Evolutionary conservation across 2,888 invertebrate species (phyloP).

Genomic region (Thelaira solivaga): DNA sequence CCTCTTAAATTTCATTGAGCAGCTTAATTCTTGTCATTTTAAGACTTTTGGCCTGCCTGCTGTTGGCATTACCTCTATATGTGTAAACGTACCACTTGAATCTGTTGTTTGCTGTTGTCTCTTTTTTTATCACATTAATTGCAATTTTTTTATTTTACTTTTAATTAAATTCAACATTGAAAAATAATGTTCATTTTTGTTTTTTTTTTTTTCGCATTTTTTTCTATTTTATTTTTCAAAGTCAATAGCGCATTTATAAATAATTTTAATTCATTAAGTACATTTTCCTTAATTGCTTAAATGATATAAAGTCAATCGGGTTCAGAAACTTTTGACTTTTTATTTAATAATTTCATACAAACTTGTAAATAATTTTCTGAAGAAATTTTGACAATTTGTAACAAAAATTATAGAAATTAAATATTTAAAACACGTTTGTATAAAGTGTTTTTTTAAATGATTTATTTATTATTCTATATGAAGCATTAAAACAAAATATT

Average conservation of each 20-base stretch:
- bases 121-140: constrained; percentile 28
- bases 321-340: constrained; percentile 32
- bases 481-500: not conserved
- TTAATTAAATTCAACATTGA: constrained; percentile 41
- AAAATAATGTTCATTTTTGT: constrained; percentile 4
- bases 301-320: constrained; percentile 34
- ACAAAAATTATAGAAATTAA: too few species aligned
- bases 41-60: not conserved
- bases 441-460: not conserved
- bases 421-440: not conserved
- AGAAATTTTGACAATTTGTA: not conserved
- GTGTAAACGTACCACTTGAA: not conserved
- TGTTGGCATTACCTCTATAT: not conserved
- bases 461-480: not conserved
- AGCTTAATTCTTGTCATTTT: constrained; percentile 20
- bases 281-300: constrained; percentile 1
- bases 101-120: not conserved
- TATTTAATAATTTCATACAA: too few species aligned
- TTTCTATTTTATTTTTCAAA: constrained; percentile 15
- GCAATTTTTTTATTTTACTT: constrained; percentile 18
- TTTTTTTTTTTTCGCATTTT: not conserved
- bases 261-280: constrained; percentile 24
- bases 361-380: too few species aligned
- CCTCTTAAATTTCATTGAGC: not conserved
- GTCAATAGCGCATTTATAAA: constrained; percentile 36